These are phyloP conservation scores for Halcyon malimbica DNA, from an alignment of 2,113 vertebrate species.

Conservation along the genomic window DNA sequence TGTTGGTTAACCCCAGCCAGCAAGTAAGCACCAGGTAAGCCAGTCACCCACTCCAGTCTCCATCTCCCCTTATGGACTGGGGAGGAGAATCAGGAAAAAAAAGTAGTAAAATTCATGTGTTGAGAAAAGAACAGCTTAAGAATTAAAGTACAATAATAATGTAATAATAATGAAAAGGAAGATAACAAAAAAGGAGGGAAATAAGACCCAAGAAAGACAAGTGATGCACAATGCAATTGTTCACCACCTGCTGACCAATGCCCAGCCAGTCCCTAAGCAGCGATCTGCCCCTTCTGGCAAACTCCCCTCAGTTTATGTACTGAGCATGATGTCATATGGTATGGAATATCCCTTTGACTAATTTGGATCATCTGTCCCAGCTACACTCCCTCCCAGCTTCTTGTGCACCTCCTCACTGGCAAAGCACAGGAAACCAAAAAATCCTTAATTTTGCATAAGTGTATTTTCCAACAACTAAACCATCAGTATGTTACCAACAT, in stretches of 20 bases:
- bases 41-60: background rate
- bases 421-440: background rate
- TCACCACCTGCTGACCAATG: background rate
- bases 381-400: background rate
- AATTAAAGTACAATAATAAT: background rate
- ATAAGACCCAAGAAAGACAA: background rate
- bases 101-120: background rate
- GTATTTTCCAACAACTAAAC: background rate
- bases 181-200: background rate
- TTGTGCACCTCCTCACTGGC: background rate
- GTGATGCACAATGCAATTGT: background rate
- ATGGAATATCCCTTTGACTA: background rate
- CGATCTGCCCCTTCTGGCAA: background rate
- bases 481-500: background rate
- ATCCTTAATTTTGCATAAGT: background rate
- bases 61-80: too few species aligned
- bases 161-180: background rate
- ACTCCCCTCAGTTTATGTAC: background rate
- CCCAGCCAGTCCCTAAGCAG: background rate
- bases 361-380: background rate
- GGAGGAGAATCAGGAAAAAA: too few species aligned
- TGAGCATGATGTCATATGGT: background rate
- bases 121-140: background rate
- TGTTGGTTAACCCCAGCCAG: background rate
- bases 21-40: background rate